A percentile compares a stretch with the other conserved stretches of the same genome.
Conservation (phyloP, 2,113 vertebrate genomes). For the Apodemus sylvaticus region DNA sequence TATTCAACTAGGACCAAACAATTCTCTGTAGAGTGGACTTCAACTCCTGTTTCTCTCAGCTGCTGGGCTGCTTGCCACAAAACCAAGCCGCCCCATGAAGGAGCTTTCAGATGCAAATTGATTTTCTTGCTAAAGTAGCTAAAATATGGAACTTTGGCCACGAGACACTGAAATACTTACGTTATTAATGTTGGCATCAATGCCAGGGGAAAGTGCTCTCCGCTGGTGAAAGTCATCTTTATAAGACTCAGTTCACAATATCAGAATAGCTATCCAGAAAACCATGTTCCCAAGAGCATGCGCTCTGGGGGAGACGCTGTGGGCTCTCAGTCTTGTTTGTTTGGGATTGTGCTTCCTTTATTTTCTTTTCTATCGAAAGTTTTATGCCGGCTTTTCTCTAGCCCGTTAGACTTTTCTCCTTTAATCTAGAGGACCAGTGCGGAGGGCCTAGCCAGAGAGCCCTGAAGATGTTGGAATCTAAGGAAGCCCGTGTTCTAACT, state of each 20-base stretch:
- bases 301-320: neutral
- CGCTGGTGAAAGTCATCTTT: conserved; percentile 69
- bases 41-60: conserved; percentile 82
- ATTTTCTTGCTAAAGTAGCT: conserved; percentile 83
- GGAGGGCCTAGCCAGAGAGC: neutral
- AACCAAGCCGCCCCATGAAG: conserved; percentile 83
- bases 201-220: conserved; percentile 63
- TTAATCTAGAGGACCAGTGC: neutral
- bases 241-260: conserved; percentile 47
- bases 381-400: neutral
- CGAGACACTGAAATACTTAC: conserved; percentile 73
- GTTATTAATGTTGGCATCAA: conserved; percentile 74
- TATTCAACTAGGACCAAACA: conserved; percentile 80
- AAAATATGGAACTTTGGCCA: conserved; percentile 78
- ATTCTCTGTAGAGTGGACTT: conserved; percentile 78
- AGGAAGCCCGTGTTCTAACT: conserved; percentile 24
- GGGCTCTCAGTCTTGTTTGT: neutral
- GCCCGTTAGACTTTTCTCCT: neutral
- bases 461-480: neutral
- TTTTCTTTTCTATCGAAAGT: conserved; percentile 34
- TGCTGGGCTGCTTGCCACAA: conserved; percentile 82
- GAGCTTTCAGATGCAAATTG: conserved; percentile 83
- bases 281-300: neutral
- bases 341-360: neutral
- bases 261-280: conserved; percentile 34